Percentiles rank a stretch among this genome's conserved stretches.
Evolutionary conservation across 2,113 vertebrate species (phyloP).

Genomic region (Chloebia gouldiae): DNA sequence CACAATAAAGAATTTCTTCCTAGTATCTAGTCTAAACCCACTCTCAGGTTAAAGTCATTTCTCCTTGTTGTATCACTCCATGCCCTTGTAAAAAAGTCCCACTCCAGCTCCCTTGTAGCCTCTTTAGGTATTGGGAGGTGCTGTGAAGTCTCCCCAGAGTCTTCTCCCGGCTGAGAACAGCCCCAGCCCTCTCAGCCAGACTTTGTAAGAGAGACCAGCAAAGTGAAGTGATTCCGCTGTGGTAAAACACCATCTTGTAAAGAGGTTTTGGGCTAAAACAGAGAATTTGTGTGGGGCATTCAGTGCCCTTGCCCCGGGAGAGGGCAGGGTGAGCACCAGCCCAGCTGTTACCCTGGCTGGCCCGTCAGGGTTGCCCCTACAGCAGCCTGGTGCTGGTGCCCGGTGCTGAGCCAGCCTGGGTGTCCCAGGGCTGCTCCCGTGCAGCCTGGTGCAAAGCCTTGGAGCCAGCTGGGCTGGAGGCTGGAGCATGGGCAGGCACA

Average conservation of each 20-base stretch:
- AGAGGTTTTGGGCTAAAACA: background rate
- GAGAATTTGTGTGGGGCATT: background rate
- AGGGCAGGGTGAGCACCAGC: background rate
- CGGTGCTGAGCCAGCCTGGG: background rate
- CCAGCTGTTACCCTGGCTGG: fast-evolving
- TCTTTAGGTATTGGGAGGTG: background rate
- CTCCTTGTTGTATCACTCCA: background rate
- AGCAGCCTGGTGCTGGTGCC: background rate
- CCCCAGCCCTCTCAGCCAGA: background rate
- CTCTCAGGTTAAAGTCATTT: background rate
- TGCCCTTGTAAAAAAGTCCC: background rate
- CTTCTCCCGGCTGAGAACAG: background rate
- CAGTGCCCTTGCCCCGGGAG: background rate
- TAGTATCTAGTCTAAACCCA: background rate
- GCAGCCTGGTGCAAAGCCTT: background rate
- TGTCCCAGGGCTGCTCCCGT: background rate
- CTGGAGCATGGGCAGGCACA: background rate
- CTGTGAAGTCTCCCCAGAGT: background rate
- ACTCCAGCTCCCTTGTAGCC: background rate
- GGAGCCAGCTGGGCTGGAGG: background rate
- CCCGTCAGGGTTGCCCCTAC: background rate
- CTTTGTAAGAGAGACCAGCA: background rate
- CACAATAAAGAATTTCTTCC: background rate
- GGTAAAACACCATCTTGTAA: background rate
- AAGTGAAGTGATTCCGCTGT: background rate